Evolutionary conservation across 2,113 vertebrate species (phyloP), one percentile per base, ranked within the genome.

Genomic region (Pongo abelii): DNA sequence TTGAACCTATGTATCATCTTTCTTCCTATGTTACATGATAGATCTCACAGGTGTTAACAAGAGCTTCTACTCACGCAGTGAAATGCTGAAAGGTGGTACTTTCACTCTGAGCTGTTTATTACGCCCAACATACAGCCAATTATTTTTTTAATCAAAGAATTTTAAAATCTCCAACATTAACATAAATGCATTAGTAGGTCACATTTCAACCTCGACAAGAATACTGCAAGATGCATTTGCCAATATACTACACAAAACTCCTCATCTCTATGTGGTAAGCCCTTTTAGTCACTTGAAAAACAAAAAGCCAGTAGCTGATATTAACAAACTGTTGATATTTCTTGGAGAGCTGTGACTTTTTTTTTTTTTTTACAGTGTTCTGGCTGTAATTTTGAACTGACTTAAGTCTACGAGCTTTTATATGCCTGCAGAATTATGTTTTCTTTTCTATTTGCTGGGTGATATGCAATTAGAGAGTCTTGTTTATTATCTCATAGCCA

Each of bases 391-490:
- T 98, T 97, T 97, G 91, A 98, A 98, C 77, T 61, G 79, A 84
- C 35, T 98, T 38, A 38, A 69, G 93, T 6, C 67, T 70, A 69
- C 80, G 27, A 93, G 32, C 27, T 80, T 86, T 80, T 95, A 75
- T 78, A 96, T 81, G 69, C 25, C 43, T 95, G 89, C 8, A 87
- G 55, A 50, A 90, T 98, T 97, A 93, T 94, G 96, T 97, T 96
- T 96, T 95, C 88, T 91, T 97, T 98, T 93, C 93, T 89, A 35
- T 70, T 97, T 97, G 48, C 72, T 77, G 74, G 57, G 67, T 97
- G 95, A 96, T 95, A 69, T 90, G 11, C 95, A 98, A 98, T 98
- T 98, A 97, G 86, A 98, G 85, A 98, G 55, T 30, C 70, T 96
- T 92, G 52, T 92, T 97, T 96, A 98, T 95, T 91, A 97, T 38